phyloP scores from a whole-genome alignment of 1,140 invertebrate genomes.

The Samia ricini region DNA sequence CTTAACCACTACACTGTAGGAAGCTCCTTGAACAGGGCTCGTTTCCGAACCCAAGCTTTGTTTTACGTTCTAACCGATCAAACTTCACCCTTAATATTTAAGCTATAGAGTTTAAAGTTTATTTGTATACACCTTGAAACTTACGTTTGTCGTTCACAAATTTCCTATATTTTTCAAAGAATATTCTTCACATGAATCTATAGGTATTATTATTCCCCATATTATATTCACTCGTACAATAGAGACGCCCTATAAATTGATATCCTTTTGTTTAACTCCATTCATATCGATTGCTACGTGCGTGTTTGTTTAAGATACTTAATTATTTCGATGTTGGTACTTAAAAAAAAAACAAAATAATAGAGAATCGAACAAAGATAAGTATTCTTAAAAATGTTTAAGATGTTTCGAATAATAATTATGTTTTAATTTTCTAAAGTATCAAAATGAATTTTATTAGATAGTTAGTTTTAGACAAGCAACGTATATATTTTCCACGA shows the following conservation, averaged over 20 bases:
- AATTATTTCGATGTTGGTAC: background rate
- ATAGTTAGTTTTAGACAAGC: too few relatives aligned
- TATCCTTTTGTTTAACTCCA: background rate
- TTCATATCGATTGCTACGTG: background rate
- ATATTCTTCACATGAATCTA: slow-evolving; percentile 20
- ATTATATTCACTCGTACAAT: background rate
- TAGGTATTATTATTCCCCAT: background rate
- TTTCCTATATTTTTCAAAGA: slow-evolving; percentile 27
- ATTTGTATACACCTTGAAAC: slow-evolving; percentile 9
- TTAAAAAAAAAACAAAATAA: background rate
- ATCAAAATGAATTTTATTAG: too few relatives aligned
- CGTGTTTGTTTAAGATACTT: background rate
- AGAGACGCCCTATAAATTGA: background rate
- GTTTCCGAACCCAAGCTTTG: slow-evolving; percentile 18
- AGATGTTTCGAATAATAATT: background rate
- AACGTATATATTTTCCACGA: too few relatives aligned
- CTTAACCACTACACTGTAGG: slow-evolving; percentile 28
- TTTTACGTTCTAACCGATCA: background rate
- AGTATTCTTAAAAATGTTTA: background rate
- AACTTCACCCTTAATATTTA: background rate
- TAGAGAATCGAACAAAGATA: background rate
- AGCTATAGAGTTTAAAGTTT: background rate
- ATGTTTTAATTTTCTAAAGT: too few relatives aligned
- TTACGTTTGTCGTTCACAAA: slow-evolving; percentile 9
- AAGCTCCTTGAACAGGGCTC: slow-evolving; percentile 28